A percentile compares a stretch with the other conserved stretches of the same genome.
phyloP scores from a whole-genome alignment of 2,888 invertebrate genomes.

The Taphrorychus bicolor region DNA sequence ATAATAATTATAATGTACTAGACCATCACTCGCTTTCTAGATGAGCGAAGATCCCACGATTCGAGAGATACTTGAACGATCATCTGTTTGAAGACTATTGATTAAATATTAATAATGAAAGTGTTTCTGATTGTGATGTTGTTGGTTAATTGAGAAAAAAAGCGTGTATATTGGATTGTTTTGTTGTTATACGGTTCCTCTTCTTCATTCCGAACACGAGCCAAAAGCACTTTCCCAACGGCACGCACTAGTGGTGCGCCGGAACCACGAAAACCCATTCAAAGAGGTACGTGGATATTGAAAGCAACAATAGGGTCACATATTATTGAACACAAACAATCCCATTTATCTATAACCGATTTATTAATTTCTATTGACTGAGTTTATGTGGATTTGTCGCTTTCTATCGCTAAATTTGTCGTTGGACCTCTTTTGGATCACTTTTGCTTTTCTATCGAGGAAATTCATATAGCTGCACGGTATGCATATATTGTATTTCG shows the following conservation, averaged over 20 bases:
- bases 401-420: constrained; percentile 29
- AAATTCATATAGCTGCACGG: neutral
- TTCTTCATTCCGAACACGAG: constrained; percentile 16
- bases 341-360: neutral
- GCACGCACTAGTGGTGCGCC: constrained; percentile 5
- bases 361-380: neutral
- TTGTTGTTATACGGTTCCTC: neutral
- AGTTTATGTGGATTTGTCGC: constrained; percentile 4
- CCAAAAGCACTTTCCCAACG: constrained; percentile 22
- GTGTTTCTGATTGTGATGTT: neutral
- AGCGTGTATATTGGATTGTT: no score
- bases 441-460: neutral
- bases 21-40: neutral
- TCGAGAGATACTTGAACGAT: neutral
- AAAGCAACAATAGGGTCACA: constrained; percentile 24
- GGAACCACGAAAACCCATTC: no score
- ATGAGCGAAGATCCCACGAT: neutral
- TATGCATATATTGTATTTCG: neutral
- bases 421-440: constrained; percentile 3
- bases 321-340: constrained; percentile 17
- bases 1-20: neutral
- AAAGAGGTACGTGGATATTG: constrained; percentile 21
- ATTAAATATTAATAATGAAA: neutral
- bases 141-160: neutral
- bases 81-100: neutral